These are phyloP conservation scores for Halichoeres trimaculatus DNA, from an alignment of 2,113 vertebrate genomes.

Conservation along the genomic window DNA sequence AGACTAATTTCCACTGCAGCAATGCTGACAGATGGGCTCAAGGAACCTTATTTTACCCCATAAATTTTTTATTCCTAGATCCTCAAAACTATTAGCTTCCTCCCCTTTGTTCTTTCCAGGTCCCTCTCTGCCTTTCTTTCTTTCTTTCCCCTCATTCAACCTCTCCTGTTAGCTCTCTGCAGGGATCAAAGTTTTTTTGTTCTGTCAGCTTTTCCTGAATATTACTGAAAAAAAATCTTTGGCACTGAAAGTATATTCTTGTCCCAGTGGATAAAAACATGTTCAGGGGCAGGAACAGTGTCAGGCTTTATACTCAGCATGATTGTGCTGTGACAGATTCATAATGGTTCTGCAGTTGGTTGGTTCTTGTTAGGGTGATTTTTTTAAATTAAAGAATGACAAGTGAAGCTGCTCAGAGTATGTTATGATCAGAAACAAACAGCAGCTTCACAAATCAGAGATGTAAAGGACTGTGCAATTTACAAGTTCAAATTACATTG, in stretches of 20 bases:
- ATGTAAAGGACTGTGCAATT: no score
- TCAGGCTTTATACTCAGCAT: not conserved
- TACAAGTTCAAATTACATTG: no score
- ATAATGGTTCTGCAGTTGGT: not conserved
- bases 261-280: no score
- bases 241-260: not conserved
- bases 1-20: slow-evolving; percentile 69
- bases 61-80: slow-evolving; percentile 73
- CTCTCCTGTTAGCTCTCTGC: slow-evolving; percentile 55
- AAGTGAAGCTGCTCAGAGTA: not conserved
- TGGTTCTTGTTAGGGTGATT: not conserved
- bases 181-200: slow-evolving; percentile 61
- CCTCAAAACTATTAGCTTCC: slow-evolving; percentile 72
- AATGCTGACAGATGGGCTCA: slow-evolving; percentile 69
- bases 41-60: slow-evolving; percentile 72
- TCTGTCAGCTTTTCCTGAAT: slow-evolving; percentile 47
- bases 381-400: no score
- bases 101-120: slow-evolving; percentile 59
- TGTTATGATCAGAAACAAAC: slow-evolving; percentile 75
- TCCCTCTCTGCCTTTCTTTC: slow-evolving; percentile 46
- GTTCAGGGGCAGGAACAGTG: not conserved
- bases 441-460: no score
- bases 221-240: slow-evolving; percentile 21
- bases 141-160: slow-evolving; percentile 50
- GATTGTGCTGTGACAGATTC: not conserved